phyloP scores from a whole-genome alignment of 2,888 invertebrate genomes.

The Aspidapion aeneum region DNA sequence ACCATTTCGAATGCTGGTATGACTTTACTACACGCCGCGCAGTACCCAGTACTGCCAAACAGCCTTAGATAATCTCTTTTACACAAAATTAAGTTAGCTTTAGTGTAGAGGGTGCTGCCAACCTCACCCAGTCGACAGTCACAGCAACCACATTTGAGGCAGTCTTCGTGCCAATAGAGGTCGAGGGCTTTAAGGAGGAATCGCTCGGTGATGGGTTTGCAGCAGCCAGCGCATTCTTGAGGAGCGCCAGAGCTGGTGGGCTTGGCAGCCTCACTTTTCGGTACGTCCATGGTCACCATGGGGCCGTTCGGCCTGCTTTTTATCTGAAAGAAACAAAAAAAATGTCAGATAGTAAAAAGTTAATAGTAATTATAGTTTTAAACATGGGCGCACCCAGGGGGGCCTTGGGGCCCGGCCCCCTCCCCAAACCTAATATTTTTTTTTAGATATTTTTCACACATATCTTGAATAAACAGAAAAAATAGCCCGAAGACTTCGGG shows the following conservation, averaged over 20 bases:
- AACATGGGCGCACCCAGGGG: too few species aligned
- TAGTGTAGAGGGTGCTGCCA: constrained; percentile 91
- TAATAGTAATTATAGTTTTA: too few species aligned
- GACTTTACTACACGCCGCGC: constrained; percentile 95
- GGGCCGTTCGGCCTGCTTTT: constrained; percentile 47
- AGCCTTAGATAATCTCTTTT: constrained; percentile 94
- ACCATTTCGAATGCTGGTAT: constrained; percentile 99
- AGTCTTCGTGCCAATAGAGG: constrained; percentile 97
- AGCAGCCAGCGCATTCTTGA: constrained; percentile 91
- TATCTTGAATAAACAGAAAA: too few species aligned
- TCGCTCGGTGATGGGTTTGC: constrained; percentile 89
- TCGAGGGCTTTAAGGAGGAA: constrained; percentile 90
- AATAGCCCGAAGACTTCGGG: too few species aligned
- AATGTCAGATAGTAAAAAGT: too few species aligned
- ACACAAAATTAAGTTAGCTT: constrained; percentile 93
- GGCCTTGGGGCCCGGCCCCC: too few species aligned
- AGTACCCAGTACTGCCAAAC: constrained; percentile 94
- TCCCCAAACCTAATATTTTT: too few species aligned
- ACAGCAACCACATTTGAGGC: constrained; percentile 95
- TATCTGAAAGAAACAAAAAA: constrained; percentile 40
- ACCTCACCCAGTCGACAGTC: constrained; percentile 96
- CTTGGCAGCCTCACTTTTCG: constrained; percentile 64
- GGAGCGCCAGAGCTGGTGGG: constrained; percentile 49
- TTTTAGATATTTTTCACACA: too few species aligned
- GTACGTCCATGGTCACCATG: constrained; percentile 87